A percentile compares a stretch with the other conserved stretches of the same genome.
Conservation (phyloP, 2,113 vertebrate genomes). For the Heliornis fulica region DNA sequence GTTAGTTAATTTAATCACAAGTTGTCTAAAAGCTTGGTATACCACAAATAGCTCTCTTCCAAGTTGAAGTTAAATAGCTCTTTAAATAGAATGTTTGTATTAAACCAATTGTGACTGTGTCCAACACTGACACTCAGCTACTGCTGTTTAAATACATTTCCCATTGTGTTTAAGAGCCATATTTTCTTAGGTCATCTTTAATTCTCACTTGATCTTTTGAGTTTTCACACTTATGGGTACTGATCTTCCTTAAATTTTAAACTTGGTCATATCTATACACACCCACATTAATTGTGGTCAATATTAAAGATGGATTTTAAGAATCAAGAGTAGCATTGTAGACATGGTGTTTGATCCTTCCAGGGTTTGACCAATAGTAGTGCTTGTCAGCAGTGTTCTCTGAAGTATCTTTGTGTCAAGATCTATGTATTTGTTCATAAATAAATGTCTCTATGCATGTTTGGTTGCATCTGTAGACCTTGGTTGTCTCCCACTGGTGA, state of each 20-base stretch:
- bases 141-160: background rate
- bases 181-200: background rate
- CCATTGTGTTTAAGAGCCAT: background rate
- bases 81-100: background rate
- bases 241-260: background rate
- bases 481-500: background rate
- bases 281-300: background rate
- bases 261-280: background rate
- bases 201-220: background rate
- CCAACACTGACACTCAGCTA: background rate
- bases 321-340: background rate
- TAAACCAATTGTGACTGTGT: background rate
- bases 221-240: background rate
- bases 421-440: background rate
- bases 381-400: background rate
- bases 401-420: background rate
- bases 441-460: background rate
- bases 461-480: background rate
- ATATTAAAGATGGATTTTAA: background rate
- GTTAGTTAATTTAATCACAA: slow-evolving; percentile 10
- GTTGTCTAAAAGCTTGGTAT: background rate
- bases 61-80: background rate
- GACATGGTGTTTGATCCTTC: background rate
- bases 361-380: background rate
- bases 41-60: slow-evolving; percentile 6